Evolutionary conservation across 2,888 invertebrate species (phyloP), one percentile per base, ranked within the genome.

Genomic region (Athrips mouffetella): DNA sequence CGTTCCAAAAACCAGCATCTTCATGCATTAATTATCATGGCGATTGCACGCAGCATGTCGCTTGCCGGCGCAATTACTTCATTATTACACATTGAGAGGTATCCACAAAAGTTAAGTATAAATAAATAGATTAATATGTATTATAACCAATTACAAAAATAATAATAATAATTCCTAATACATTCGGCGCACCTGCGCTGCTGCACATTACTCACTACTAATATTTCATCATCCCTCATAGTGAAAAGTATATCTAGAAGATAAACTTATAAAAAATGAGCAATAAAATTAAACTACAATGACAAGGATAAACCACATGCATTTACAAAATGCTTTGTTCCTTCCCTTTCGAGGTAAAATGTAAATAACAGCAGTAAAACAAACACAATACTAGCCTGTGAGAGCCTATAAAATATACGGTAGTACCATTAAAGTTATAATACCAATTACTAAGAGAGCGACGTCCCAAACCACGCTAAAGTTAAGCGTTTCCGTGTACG

Each of bases 301-400:
- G 8, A 25, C 4, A 25, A 6, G 8, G 25, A 25, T 6, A 25
- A 6, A 25, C 25, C 25, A 25, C n/a, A n/a, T n/a, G n/a, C n/a
- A n/a, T n/a, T n/a, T n/a, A n/a, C n/a, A n/a, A n/a, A n/a, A n/a
- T n/a, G n/a, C 76, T 80, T 76, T 77, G 80, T 80, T 76, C 75
- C 72, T 70, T 64, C 23, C 21, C 23, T 7, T 1, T 11, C 13
- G 1, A 3, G 10, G 30, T 23, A 13, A 23, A 40, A 40, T 40
- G 40, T 13, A 27, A 41, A 41, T 41, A 10, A n/a, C 10, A 13
- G 30, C 23, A 44, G 21, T 44, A 21, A 44, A 21, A 30, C 30
- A 44, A 44, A 41, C 16, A 27, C 27, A 41, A 41, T 41, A 15
- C 41, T 20, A 30, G 18, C 13, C 30, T 15, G 20, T 31, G 8